Base-by-base conservation (phyloP, 2,797 vertebrate species). In the Trachurus trachurus region DNA sequence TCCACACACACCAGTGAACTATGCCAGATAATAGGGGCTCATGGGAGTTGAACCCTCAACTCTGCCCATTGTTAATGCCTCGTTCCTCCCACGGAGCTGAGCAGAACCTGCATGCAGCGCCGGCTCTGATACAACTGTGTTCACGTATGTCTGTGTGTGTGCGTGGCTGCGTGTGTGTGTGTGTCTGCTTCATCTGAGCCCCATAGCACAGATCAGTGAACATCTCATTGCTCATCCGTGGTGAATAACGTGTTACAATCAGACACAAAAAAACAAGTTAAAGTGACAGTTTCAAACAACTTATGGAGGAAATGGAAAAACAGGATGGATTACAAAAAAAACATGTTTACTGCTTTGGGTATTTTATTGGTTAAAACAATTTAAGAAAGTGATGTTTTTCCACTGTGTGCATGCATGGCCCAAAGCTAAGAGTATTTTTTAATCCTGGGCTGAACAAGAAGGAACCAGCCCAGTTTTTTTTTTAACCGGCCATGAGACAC, bases 31-130 rank as follows among this genome's bases (percentile, higher is more conserved):
- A 67, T 64, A 12, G n/a, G 13, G 39, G 75, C 78, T 84, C 6
- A 52, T 75, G 82, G 85, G 86, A 87, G 87, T 79, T 82, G 64
- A 83, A 90, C 87, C 86, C 86, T 71, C 87, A 84, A 88, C 89
- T 75, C 37, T 37, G 69, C 59, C 64, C 73, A 21, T 83, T 83
- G 84, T 83, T 78, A 76, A 77, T 44, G 87, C 78, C 77, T 71
- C 49, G 13, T 80, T 89, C 85, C 71, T 84, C 68, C 81, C 87
- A 83, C 58, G 6, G 75, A 75, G 80, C 79, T 64, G 60, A 58
- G 76, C 78, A 69, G 39, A 74, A 86, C 86, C 80, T 76, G 88
- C 61, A 63, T 44, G 66, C 75, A 45, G 76, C 31, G 60, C 70
- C 37, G 56, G 54, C 76, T 80, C 31, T 42, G 74, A 17, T 86